Percentiles rank a stretch among this genome's conserved stretches.
phyloP scores from a whole-genome alignment of 2,888 invertebrate species.

The Cotesia congregata region DNA sequence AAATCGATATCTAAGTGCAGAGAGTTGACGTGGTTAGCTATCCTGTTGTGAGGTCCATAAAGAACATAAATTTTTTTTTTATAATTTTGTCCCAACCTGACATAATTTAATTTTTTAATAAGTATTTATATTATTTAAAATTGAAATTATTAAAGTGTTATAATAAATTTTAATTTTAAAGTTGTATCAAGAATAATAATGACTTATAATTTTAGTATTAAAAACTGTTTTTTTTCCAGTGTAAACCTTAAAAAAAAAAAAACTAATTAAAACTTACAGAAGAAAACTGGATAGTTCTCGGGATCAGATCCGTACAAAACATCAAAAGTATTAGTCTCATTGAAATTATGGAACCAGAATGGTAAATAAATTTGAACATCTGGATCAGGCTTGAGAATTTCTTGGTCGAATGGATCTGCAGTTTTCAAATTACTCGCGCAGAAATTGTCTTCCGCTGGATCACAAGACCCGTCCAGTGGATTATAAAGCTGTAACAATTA shows the following conservation, averaged over 20 bases:
- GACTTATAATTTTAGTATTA: too few relatives aligned
- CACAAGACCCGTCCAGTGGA: constrained; percentile 83
- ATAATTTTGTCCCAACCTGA: too few relatives aligned
- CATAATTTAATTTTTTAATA: too few relatives aligned
- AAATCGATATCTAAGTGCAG: too few relatives aligned
- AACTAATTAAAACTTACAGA: background rate
- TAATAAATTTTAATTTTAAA: too few relatives aligned
- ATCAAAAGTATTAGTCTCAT: background rate
- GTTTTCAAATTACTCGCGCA: constrained; percentile 85
- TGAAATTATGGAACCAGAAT: constrained; percentile 65
- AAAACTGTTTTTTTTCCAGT: too few relatives aligned
- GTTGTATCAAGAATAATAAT: too few relatives aligned
- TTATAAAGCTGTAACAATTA: constrained; percentile 77
- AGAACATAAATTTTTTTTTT: too few relatives aligned
- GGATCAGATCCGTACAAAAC: background rate
- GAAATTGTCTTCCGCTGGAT: constrained; percentile 79
- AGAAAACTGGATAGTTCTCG: background rate
- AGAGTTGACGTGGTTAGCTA: too few relatives aligned
- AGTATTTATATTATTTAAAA: too few relatives aligned
- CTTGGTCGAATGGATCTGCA: constrained; percentile 78
- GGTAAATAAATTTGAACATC: constrained; percentile 87
- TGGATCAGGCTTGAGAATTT: constrained; percentile 80
- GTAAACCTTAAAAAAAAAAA: background rate
- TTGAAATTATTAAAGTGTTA: too few relatives aligned
- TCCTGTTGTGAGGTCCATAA: too few relatives aligned